A percentile compares a stretch with the other conserved stretches of the same genome.
Evolutionary conservation across 1,140 invertebrate genomes (phyloP).

Genomic region (Ceratina japonica): DNA sequence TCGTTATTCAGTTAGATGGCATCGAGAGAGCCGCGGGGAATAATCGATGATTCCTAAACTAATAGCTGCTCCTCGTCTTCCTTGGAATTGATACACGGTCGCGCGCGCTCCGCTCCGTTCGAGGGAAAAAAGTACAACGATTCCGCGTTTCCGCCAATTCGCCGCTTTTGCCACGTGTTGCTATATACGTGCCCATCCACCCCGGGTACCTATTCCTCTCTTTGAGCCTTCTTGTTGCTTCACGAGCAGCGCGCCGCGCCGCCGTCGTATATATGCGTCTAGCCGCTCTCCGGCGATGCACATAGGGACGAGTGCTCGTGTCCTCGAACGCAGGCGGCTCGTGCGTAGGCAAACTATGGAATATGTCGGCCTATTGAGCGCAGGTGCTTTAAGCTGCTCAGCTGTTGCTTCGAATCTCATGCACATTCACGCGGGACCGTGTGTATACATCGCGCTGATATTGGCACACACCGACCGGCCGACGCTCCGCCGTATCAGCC

Average conservation of each 20-base stretch:
- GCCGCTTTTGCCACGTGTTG: slow-evolving; percentile 50
- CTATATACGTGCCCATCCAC: slow-evolving; percentile 4
- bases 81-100: not conserved
- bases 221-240: slow-evolving; percentile 51
- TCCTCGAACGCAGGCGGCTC: slow-evolving; percentile 55
- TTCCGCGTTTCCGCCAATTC: slow-evolving; percentile 35
- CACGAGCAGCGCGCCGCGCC: slow-evolving; percentile 11
- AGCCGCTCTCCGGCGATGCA: slow-evolving; percentile 40
- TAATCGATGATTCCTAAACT: slow-evolving; percentile 28
- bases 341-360: slow-evolving; percentile 63
- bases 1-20: slow-evolving; percentile 24
- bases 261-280: slow-evolving; percentile 31
- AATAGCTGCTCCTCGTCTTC: not conserved
- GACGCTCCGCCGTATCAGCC: slow-evolving; percentile 16
- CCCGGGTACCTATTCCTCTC: slow-evolving; percentile 34
- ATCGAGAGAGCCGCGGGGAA: not conserved
- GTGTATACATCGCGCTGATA: slow-evolving; percentile 24
- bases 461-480: slow-evolving; percentile 48
- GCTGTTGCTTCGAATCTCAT: slow-evolving; percentile 74
- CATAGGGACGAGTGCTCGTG: slow-evolving; percentile 52
- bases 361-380: slow-evolving; percentile 69
- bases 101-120: not conserved
- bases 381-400: slow-evolving; percentile 77
- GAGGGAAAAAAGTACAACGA: slow-evolving; percentile 37
- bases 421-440: slow-evolving; percentile 48